Conservation (phyloP, 2,888 invertebrate genomes). For the Lordiphosa andalusiaca region DNA sequence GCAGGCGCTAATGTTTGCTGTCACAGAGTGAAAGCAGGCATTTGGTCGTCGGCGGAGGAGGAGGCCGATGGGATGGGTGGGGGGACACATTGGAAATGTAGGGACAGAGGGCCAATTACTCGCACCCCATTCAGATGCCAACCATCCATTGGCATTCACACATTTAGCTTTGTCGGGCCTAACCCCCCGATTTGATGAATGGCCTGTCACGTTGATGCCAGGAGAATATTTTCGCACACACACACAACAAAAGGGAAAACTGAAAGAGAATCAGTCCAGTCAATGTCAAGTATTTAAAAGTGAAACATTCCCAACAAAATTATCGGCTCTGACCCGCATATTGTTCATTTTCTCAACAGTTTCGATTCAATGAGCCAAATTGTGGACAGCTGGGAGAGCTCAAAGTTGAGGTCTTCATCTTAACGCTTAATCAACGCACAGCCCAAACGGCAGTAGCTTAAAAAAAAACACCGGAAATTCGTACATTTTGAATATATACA, state of each 20-base stretch:
- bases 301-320: constrained; percentile 4
- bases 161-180: constrained; percentile 39
- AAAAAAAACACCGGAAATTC: background rate
- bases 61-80: background rate
- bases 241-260: background rate
- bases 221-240: constrained; percentile 7
- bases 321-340: background rate
- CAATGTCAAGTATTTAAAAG: constrained; percentile 12
- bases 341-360: no score
- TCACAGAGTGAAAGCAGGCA: constrained; percentile 36
- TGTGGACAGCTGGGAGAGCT: background rate
- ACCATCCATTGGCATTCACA: constrained; percentile 43
- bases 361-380: background rate
- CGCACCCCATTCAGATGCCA: constrained; percentile 18
- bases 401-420: no score
- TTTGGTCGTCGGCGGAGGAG: constrained; percentile 2
- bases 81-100: background rate
- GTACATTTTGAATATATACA: no score
- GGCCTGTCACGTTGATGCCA: constrained; percentile 48
- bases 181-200: constrained; percentile 55
- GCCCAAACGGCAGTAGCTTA: no score
- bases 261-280: background rate
- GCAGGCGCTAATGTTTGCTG: constrained; percentile 61
- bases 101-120: constrained; percentile 51
- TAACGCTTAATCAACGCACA: no score